These are phyloP conservation scores for Rutilus rutilus DNA, from an alignment of 2,113 vertebrate species.

Conservation along the genomic window DNA sequence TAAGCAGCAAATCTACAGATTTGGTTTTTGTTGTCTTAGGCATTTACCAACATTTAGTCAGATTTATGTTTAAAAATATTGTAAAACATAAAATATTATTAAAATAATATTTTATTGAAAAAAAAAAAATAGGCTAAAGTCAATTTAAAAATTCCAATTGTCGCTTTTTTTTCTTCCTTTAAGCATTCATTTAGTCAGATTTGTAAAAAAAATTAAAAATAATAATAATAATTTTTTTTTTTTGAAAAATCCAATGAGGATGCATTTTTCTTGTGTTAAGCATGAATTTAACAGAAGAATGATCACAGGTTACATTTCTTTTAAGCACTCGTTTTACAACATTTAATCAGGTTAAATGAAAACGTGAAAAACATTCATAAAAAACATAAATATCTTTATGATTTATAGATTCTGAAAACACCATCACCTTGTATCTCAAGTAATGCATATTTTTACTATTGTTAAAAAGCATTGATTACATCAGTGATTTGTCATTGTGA, in stretches of 20 bases:
- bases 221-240: no score
- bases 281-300: no score
- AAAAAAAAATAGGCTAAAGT: background rate
- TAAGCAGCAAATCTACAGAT: background rate
- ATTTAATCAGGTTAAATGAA: no score
- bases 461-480: background rate
- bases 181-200: background rate
- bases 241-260: no score
- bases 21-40: background rate
- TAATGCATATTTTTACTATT: background rate
- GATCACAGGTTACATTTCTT: no score
- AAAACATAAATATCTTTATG: no score
- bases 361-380: no score
- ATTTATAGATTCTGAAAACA: background rate
- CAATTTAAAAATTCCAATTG: background rate
- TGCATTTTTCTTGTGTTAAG: no score
- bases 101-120: background rate
- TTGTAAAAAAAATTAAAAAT: no score
- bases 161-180: background rate
- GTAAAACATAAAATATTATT: background rate
- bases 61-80: background rate
- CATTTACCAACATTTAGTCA: background rate
- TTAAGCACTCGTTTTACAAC: no score
- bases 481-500: constrained; percentile 3
- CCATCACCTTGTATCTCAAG: background rate